These are phyloP conservation scores for Aricia agestis DNA, from an alignment of 1,140 invertebrate genomes.

Conservation along the genomic window DNA sequence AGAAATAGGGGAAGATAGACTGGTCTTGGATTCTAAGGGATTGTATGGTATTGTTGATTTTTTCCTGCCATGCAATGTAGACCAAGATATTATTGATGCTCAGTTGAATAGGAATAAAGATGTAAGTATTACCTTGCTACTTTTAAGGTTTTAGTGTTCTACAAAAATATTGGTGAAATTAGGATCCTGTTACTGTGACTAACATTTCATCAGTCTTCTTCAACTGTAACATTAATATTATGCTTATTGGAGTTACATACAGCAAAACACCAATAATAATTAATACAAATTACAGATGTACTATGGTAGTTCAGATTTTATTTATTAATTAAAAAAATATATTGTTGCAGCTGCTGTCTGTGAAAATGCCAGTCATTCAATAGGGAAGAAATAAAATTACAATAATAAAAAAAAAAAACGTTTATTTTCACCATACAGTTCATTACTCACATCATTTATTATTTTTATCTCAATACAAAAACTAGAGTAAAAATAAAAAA, in stretches of 20 bases:
- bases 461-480: neutral
- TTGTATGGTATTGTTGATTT: constrained; percentile 54
- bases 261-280: too few species aligned
- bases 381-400: constrained; percentile 26
- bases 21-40: constrained; percentile 56
- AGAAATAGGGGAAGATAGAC: constrained; percentile 60
- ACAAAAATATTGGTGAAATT: too few species aligned
- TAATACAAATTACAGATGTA: too few species aligned
- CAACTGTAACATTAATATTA: too few species aligned
- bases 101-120: constrained; percentile 61
- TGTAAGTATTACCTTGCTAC: constrained; percentile 43
- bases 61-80: constrained; percentile 61
- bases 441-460: neutral
- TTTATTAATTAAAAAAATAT: too few species aligned
- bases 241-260: too few species aligned
- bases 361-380: constrained; percentile 63
- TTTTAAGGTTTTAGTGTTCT: too few species aligned
- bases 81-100: constrained; percentile 59
- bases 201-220: too few species aligned
- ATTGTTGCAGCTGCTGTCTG: constrained; percentile 52
- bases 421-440: constrained; percentile 7
- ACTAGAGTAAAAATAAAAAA: neutral
- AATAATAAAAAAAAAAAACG: neutral
- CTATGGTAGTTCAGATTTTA: too few species aligned
- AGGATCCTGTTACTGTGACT: too few species aligned